A percentile compares a stretch with the other conserved stretches of the same genome.
Evolutionary conservation across 2,113 vertebrate genomes (phyloP).

Genomic region (Hippocampus guttulatus): DNA sequence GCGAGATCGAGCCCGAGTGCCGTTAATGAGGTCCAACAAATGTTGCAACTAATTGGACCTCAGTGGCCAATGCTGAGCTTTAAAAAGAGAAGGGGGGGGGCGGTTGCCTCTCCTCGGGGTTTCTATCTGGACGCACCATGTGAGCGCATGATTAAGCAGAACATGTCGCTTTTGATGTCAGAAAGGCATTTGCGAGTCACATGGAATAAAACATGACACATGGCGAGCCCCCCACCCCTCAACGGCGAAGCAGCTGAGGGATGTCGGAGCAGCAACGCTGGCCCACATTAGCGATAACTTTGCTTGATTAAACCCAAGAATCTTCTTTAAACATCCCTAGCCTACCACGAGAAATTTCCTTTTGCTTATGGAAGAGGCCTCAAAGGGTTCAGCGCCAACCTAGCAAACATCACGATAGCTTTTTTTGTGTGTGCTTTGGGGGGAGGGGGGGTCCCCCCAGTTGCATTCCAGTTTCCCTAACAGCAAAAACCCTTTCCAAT

Average conservation of each 20-base stretch:
- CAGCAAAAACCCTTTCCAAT: too few species aligned
- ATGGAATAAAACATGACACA: slow-evolving; percentile 54
- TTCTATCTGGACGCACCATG: neutral
- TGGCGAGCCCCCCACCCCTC: neutral
- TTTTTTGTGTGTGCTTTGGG: too few species aligned
- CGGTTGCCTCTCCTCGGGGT: slow-evolving; percentile 20
- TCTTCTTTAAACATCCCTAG: neutral
- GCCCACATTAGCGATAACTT: neutral
- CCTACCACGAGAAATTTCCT: neutral
- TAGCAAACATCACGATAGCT: neutral
- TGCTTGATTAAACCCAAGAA: neutral
- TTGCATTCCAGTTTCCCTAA: too few species aligned
- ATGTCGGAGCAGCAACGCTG: neutral
- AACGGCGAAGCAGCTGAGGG: slow-evolving; percentile 12
- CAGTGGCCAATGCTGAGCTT: slow-evolving; percentile 41
- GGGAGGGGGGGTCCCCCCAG: too few species aligned
- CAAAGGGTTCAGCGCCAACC: neutral
- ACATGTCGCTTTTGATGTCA: slow-evolving; percentile 33
- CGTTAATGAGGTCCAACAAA: slow-evolving; percentile 16
- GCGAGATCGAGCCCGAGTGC: neutral
- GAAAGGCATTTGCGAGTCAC: slow-evolving; percentile 42
- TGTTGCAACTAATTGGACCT: slow-evolving; percentile 37
- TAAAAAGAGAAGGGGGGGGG: slow-evolving; percentile 10
- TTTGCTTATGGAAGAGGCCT: neutral
- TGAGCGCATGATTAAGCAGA: slow-evolving; percentile 27